Base-by-base conservation (phyloP, 2,797 vertebrate genomes). In the Petrocephalus sullivani region DNA sequence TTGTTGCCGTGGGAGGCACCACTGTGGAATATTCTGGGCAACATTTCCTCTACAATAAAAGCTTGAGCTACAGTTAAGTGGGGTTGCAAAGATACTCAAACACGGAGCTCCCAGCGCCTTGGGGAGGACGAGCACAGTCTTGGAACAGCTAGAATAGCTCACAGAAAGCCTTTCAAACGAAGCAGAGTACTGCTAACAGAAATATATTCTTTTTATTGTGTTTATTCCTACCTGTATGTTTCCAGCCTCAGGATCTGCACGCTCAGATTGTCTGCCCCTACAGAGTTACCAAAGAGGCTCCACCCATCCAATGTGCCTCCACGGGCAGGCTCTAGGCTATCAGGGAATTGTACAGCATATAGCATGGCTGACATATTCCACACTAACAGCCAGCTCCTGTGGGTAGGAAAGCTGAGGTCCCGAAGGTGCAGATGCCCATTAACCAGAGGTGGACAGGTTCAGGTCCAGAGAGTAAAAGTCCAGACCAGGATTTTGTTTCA, bases 1-100 rank as follows among this genome's bases (percentile, higher is more conserved):
- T 56, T 21, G 85, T 89, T 89, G 85, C 85, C 85, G 87, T 89
- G 88, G 85, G 53, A 89, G 64, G 54, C 53, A 28, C 21, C 21
- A 60, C 51, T 60, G 6, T 10, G 2, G 12, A 37, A 19, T 33
- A 71, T 78, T 87, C 54, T 12, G 10, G 8, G 54, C 37, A 89
- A 82, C 56, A 46, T 60, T 51, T 67, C 14, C 87, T 61, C 58
- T 56, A 85, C 87, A 85, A 71, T 88, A 54, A n/a, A 33, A 41
- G 57, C 28, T 28, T 60, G 14, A 85, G 46, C 81, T 61, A 8
- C 46, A 53, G 23, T 1, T 54, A 33, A 46, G 81, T 28, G 28
- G 60, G 8, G 9, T 82, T 10, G 10, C 16, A 57, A 4, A 83
- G 46, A 53, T 49, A 3, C 19, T 82, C 19, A 46, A 82, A 49